Evolutionary conservation across 2,113 vertebrate genomes (phyloP), one percentile per base, ranked within the genome.

Genomic region (Pseudorhombus dupliciocellatus): DNA sequence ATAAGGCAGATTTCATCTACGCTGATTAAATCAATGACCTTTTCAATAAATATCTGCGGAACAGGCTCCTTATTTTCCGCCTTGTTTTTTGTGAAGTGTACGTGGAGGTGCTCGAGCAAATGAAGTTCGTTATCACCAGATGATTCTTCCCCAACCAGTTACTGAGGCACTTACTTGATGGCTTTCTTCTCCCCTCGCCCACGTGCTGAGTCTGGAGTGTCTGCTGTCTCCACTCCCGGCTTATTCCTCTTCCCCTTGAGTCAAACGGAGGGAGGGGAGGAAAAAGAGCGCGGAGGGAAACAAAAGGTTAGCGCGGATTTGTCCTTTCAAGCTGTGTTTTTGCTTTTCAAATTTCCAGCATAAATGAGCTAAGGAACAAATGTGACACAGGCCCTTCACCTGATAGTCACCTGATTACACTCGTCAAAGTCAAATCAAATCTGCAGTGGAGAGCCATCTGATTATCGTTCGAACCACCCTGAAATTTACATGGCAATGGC

Each of bases 111-210:
- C 54, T 75, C 61, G 55, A 83, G 74, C 63, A 67, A 84, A 72
- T 57, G 10, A 56, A 83, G 77, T 75, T 84, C 15, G 80, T 82
- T 81, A 84, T 72, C 81, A 76, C 75, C 85, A 75, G 83, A 84
- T 78, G 68, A 76, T 83, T 87, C 77, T 80, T 79, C 72, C 78
- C 83, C 77, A 74, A 81, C 83, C 86, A 66, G 78, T 83, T 78
- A 80, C 71, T 65, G 83, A 11, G 85, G 88, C 93, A 96, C 97
- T 95, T 98, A 98, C 97, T 97, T 98, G 95, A 98, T 97, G 92
- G 96, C 94, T 95, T 98, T 98, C 95, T 98, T 98, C 87, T 98
- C 97, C 28, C 95, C 95, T 92, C 96, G 94, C 81, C 95, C 95
- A 89, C 96, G 94, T 89, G 95, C 95, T 7, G 96, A 98, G 88